Percentiles rank a stretch among this genome's conserved stretches.
These are phyloP conservation scores for Petaurus breviceps DNA, from an alignment of 2,113 vertebrate genomes.

Conservation along the genomic window DNA sequence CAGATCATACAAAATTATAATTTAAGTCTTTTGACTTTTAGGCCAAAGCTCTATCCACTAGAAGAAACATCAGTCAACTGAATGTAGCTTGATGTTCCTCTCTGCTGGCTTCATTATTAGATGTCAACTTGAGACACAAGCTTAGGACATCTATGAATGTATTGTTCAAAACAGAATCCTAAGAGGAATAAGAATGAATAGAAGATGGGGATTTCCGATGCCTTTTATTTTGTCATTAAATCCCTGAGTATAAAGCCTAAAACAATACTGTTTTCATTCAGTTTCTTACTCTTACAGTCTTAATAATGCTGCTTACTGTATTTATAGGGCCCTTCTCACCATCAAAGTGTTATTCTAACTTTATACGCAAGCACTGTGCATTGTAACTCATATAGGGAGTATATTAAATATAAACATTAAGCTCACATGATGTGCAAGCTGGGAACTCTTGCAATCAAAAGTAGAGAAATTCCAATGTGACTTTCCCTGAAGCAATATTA, in stretches of 20 bases:
- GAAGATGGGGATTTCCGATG: neutral
- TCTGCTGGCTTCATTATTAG: neutral
- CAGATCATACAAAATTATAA: neutral
- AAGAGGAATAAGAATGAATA: neutral
- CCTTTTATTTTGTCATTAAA: neutral
- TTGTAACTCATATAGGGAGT: slow-evolving; percentile 5
- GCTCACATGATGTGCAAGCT: neutral
- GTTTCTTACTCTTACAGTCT: neutral
- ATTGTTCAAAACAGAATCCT: neutral
- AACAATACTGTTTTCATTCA: slow-evolving; percentile 1
- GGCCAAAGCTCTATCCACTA: neutral
- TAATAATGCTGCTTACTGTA: neutral
- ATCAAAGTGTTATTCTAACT: neutral
- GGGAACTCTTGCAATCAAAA: neutral
- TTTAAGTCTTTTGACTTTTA: neutral
- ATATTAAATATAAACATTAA: slow-evolving; percentile 10
- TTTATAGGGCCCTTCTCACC: neutral
- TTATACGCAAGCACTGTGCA: neutral
- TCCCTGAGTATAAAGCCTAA: neutral
- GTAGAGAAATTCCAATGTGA: neutral
- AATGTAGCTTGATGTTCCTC: neutral
- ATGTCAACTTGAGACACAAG: neutral
- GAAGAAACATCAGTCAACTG: neutral
- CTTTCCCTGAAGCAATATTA: slow-evolving; percentile 2
- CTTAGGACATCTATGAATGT: neutral